These are phyloP conservation scores for Leptinotarsa rubiginosa DNA, from an alignment of 2,888 invertebrate genomes.

Conservation along the genomic window DNA sequence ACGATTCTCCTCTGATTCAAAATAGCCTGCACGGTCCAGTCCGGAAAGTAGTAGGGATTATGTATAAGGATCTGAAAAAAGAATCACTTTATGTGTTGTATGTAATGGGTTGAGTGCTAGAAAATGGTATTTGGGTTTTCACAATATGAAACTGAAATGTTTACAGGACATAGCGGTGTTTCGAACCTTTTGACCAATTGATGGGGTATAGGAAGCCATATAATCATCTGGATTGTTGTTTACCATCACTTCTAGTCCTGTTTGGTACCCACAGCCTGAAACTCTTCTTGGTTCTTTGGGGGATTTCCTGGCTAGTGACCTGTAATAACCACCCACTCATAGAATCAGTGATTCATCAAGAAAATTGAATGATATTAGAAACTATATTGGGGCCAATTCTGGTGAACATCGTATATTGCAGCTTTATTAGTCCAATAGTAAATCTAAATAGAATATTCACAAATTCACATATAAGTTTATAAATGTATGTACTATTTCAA, in stretches of 20 bases:
- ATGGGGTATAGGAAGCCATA: constrained; percentile 72
- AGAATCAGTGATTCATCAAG: background rate
- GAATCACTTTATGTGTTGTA: too few species aligned
- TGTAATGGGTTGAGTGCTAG: too few species aligned
- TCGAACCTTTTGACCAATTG: constrained; percentile 72
- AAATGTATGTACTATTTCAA: too few species aligned
- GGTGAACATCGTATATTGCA: too few species aligned
- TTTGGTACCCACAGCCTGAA: constrained; percentile 77
- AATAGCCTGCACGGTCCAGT: constrained; percentile 72
- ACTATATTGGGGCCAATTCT: too few species aligned
- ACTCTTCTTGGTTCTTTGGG: constrained; percentile 70
- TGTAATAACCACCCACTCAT: constrained; percentile 22
- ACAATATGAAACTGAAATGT: background rate
- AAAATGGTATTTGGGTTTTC: too few species aligned
- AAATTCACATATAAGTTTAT: too few species aligned
- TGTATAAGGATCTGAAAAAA: constrained; percentile 72
- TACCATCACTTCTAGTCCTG: constrained; percentile 73
- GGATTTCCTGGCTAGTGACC: constrained; percentile 46
- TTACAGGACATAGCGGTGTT: background rate
- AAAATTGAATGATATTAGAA: too few species aligned
- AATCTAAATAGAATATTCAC: too few species aligned
- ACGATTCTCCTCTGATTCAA: constrained; percentile 71
- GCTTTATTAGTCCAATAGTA: too few species aligned
- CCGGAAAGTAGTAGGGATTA: constrained; percentile 74
- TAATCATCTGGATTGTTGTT: constrained; percentile 73